Evolutionary conservation across 2,888 invertebrate species (phyloP), one percentile per base, ranked within the genome.

Genomic region (Epinotia demarniana): DNA sequence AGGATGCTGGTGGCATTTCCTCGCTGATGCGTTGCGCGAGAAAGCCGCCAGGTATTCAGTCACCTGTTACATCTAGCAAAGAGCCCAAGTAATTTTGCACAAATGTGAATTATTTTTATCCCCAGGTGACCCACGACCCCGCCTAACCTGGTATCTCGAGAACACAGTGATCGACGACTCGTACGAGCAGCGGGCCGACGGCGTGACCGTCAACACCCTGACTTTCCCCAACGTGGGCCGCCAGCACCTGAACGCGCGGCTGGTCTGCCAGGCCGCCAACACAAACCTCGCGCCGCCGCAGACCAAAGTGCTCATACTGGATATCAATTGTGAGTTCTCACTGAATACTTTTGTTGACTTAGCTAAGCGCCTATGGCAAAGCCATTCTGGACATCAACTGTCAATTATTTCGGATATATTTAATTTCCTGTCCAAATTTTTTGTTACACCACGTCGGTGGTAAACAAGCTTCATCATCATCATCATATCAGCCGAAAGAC

Each of bases 191-290:
- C 95, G 94, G 67, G 82, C 91, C 11, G 96, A 96, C 80, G 97
- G 96, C 58, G 93, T 96, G 78, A 97, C 97, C 72, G 95, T 96
- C 82, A 98, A 98, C 94, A 95, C 96, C 82, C 95, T 98, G 85
- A 95, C 95, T 79, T 97, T 97, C 89, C 96, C 97, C 78, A 96
- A 96, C 89, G 95, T 98, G 80, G 97, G 97, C 18, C 94, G 98
- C 68, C 97, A 97, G 90, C 97, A 98, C 91, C 95, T 98, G 80
- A 96, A 97, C 91, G 95, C 97, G 73, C 95, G 97, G 84, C 96
- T 98, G 84, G 96, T 97, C 84, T 98, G 98, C 92, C 97, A 98
- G 91, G 98, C 98, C 23, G 96, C 97, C 85, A 98, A 98, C 91
- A 98, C 98, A 81, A 97, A 97, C 89, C 93, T 98, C 81, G 96